phyloP scores from a whole-genome alignment of 2,888 invertebrate species.

The Cheiracanthium punctorium region DNA sequence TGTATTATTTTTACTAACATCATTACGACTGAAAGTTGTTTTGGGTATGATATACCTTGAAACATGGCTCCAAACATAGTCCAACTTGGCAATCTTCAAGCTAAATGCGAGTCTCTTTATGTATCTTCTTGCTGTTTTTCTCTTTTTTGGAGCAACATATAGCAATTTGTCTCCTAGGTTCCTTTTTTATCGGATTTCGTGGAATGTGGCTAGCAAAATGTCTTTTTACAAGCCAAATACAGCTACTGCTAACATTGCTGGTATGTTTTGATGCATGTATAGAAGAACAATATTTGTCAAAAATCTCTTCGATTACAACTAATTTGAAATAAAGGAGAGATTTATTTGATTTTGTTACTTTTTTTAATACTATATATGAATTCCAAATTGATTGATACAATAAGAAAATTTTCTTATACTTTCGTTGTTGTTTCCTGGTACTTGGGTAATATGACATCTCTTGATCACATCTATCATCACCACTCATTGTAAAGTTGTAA shows the following conservation, averaged over 20 bases:
- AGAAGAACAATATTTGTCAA: slow-evolving; percentile 20
- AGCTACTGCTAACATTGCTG: slow-evolving; percentile 3
- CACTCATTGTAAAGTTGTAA: slow-evolving; percentile 29
- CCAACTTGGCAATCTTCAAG: not conserved
- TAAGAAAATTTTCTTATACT: not conserved
- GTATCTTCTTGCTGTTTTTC: not conserved
- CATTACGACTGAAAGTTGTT: not conserved
- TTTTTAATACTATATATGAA: slow-evolving; percentile 19
- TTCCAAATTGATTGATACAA: slow-evolving; percentile 13
- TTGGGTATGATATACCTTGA: not conserved
- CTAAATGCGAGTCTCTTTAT: not conserved
- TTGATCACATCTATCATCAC: slow-evolving; percentile 20
- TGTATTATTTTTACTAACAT: not conserved
- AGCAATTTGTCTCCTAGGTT: not conserved
- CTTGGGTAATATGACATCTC: no score
- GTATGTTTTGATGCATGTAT: slow-evolving; percentile 24
- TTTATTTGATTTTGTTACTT: slow-evolving; percentile 5
- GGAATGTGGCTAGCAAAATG: not conserved
- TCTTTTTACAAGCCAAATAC: not conserved
- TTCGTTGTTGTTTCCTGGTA: slow-evolving; percentile 9
- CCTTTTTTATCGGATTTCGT: not conserved
- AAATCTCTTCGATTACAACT: slow-evolving; percentile 26
- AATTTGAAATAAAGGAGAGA: no score
- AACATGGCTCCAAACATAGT: not conserved
- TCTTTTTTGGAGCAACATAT: not conserved